A percentile compares a stretch with the other conserved stretches of the same genome.
phyloP scores from a whole-genome alignment of 2,797 vertebrate species.

The Paguma larvata region DNA sequence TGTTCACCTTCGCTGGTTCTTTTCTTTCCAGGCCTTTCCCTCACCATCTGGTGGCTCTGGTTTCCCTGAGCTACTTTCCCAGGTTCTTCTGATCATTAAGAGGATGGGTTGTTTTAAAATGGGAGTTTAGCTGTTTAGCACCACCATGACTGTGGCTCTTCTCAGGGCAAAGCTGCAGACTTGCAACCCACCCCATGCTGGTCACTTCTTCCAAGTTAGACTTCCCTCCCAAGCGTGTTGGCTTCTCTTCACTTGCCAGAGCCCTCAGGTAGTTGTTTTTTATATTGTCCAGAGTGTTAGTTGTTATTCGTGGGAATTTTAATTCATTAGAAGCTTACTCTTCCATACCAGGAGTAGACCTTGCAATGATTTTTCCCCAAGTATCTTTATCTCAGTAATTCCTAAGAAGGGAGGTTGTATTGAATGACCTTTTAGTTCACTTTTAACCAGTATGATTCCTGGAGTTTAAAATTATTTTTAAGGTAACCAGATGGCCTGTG shows the following conservation, averaged over 20 bases:
- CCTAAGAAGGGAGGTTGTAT: not conserved
- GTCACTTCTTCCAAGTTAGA: not conserved
- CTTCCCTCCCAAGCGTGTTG: not conserved
- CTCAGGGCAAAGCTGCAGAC: not conserved
- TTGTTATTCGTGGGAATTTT: not conserved
- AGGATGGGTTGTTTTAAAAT: not conserved
- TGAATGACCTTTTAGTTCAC: not conserved
- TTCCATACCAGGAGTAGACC: not conserved
- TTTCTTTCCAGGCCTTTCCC: not conserved
- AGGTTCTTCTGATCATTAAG: not conserved
- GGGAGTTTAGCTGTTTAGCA: not conserved
- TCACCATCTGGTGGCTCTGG: not conserved
- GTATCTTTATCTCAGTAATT: not conserved
- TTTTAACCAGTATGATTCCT: not conserved
- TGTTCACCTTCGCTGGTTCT: not conserved
- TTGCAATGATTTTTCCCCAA: not conserved
- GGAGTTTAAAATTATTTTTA: constrained; percentile 29
- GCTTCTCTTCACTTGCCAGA: constrained; percentile 27
- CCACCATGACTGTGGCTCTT: not conserved
- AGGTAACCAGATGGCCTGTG: not conserved
- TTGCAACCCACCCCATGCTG: not conserved
- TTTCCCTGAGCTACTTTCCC: not conserved
- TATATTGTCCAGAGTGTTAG: not conserved
- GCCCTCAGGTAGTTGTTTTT: not conserved
- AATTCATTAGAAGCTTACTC: not conserved